Conservation (phyloP, 2,113 vertebrate species). For the Cygnus atratus region DNA sequence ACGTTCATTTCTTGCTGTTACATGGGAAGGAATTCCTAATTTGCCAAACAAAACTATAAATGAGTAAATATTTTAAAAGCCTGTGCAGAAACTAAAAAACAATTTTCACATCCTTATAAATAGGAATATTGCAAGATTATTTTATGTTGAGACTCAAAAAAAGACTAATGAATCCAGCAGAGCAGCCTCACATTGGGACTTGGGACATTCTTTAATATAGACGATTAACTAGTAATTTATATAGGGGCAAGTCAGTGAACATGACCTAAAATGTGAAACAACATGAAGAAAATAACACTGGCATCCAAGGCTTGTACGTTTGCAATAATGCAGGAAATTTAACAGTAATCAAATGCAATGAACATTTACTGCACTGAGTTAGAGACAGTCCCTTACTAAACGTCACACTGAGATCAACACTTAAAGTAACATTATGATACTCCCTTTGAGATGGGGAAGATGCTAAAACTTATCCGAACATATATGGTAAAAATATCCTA, state of each 20-base stretch:
- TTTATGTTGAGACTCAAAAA: background rate
- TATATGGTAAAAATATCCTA: no score
- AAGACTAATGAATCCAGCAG: background rate
- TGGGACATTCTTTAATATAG: background rate
- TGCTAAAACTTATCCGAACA: no score
- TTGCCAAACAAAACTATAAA: background rate
- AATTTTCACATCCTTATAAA: accelerated
- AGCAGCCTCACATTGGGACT: background rate
- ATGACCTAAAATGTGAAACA: background rate
- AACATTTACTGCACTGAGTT: background rate
- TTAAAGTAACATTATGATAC: background rate
- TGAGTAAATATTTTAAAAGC: background rate
- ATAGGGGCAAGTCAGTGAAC: background rate
- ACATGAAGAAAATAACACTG: background rate
- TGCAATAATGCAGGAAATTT: background rate
- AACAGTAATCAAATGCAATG: background rate
- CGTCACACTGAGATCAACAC: background rate
- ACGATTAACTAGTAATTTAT: background rate
- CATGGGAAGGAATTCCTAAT: background rate
- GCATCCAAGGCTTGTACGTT: background rate
- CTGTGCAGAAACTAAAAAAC: background rate
- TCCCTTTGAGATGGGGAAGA: background rate
- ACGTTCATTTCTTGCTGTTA: accelerated
- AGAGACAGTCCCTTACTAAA: background rate
- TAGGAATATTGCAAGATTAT: background rate